Evolutionary conservation across 2,797 vertebrate genomes (phyloP).

Genomic region (Bovichtus diacanthus): DNA sequence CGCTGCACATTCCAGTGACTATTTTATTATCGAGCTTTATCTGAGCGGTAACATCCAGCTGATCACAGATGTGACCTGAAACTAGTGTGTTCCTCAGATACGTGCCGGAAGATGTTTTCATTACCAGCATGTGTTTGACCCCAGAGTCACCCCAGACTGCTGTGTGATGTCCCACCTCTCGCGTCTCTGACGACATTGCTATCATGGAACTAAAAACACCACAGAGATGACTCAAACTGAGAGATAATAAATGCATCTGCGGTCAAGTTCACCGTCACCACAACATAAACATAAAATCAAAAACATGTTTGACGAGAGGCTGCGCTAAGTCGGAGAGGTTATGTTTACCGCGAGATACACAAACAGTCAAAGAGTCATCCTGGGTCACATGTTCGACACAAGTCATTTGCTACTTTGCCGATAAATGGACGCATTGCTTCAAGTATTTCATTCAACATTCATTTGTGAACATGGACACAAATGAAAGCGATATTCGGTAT

Average conservation of each 20-base stretch:
- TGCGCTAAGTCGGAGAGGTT: neutral
- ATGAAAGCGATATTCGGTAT: neutral
- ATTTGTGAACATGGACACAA: neutral
- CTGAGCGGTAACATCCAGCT: constrained; percentile 16
- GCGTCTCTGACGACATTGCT: neutral
- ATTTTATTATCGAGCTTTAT: neutral
- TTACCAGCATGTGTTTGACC: neutral
- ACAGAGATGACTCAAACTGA: constrained; percentile 5
- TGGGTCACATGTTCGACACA: neutral
- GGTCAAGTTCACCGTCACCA: neutral
- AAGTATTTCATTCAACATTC: neutral
- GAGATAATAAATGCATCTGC: neutral
- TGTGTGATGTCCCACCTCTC: rapidly evolving
- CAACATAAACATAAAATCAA: neutral
- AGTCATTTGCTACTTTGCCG: neutral
- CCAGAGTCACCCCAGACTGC: neutral
- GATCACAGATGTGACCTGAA: constrained; percentile 51
- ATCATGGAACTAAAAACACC: neutral
- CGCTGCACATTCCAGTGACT: neutral
- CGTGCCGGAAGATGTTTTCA: neutral
- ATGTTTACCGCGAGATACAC: neutral
- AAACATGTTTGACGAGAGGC: neutral
- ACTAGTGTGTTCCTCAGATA: neutral
- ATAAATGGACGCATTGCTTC: neutral
- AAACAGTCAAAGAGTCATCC: too few relatives aligned